phyloP scores from a whole-genome alignment of 2,888 invertebrate genomes.

The Candidula unifasciata region DNA sequence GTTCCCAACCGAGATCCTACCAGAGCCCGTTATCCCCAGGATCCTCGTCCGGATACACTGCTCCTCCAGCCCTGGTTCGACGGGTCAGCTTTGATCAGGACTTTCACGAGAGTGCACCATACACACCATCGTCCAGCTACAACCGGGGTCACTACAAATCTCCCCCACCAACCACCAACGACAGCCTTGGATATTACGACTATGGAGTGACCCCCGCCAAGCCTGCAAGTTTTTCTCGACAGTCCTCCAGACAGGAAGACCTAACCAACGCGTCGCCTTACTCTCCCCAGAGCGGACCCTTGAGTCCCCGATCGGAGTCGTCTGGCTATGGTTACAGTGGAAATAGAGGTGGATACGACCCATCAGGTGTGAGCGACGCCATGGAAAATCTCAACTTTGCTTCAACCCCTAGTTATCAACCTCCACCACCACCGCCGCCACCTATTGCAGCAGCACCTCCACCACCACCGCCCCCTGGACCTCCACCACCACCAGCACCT shows the following conservation, averaged over 20 bases:
- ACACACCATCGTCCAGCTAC: not conserved
- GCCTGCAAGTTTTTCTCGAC: conserved; percentile 36
- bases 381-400: conserved; percentile 35
- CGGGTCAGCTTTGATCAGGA: conserved; percentile 47
- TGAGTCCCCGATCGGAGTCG: conserved; percentile 36
- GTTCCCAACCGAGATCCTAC: conserved; percentile 30
- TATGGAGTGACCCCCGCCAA: conserved; percentile 26
- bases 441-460: conserved; percentile 55
- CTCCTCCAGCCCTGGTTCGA: not conserved
- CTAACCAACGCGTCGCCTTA: conserved; percentile 38
- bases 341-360: conserved; percentile 25
- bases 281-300: not conserved
- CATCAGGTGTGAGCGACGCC: conserved; percentile 31
- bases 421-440: conserved; percentile 51
- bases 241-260: conserved; percentile 41
- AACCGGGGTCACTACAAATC: conserved; percentile 5
- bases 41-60: conserved; percentile 22
- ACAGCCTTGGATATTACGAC: not conserved
- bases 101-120: not conserved
- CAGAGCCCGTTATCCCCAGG: conserved; percentile 42
- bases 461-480: conserved; percentile 58
- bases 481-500: conserved; percentile 56
- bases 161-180: conserved; percentile 11
- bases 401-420: conserved; percentile 41
- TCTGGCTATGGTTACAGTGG: not conserved